Evolutionary conservation across 2,888 invertebrate genomes (phyloP), one percentile per base, ranked within the genome.

Genomic region (Drosophila rubida): DNA sequence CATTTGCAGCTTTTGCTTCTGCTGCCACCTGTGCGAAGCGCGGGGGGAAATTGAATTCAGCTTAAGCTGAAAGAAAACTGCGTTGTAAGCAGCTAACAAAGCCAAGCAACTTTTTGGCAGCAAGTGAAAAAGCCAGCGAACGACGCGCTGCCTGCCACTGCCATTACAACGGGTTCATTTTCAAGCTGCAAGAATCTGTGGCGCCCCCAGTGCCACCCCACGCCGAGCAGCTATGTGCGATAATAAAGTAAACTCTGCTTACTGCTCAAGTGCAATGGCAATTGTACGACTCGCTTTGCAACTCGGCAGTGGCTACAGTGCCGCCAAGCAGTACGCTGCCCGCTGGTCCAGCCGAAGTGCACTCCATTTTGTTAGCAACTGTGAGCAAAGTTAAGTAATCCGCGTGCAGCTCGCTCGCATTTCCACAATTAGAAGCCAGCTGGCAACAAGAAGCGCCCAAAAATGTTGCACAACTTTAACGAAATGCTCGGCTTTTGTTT

Each of bases 241-340:
- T 82, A 87, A 87, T 81, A 75, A 81, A 87, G 86, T 83, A 76
- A 83, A 82, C 83, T 85, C 75, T 87, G 85, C 83, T 80, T 69
- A 71, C 80, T 67, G 80, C 85, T 75, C 84, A 73, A 83, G 88
- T 87, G 83, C 88, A 88, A 88, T 82, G 76, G 84, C 83, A 86
- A 83, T 77, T 83, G 85, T 71, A 77, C n/a, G n/a, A n/a, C 63
- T 74, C 67, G 72, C 37, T 46, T 57, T 41, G 76, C 60, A 60
- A 39, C 71, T 54, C 63, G 63, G 62, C 62, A 66, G 64, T 61
- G 54, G 30, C 58, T 58, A 70, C 80, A 74, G 60, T 69, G 68
- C 64, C 39, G 53, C 37, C 49, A 55, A 59, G 50, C 64, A 65
- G 76, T 67, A 57, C 41, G 54, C 70, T 25, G 22, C 58, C 62